phyloP scores from a whole-genome alignment of 2,797 vertebrate genomes.

The Melopsittacus undulatus region DNA sequence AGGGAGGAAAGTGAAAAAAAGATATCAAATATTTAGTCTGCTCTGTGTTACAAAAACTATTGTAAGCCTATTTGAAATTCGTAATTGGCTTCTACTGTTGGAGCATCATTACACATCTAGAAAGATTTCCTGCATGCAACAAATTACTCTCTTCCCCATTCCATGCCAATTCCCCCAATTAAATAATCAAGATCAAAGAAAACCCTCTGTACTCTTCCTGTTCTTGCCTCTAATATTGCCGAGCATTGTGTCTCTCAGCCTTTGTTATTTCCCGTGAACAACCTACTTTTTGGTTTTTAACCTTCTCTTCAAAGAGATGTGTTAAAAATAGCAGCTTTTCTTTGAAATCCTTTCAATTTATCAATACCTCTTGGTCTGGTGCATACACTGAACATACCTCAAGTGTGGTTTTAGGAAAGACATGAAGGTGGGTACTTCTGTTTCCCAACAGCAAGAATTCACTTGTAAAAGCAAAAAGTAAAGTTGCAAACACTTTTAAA shows the following conservation, averaged over 20 bases:
- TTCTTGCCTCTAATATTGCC: background rate
- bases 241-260: background rate
- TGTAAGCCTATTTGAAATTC: background rate
- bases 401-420: background rate
- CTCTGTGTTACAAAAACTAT: background rate
- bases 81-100: background rate
- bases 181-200: background rate
- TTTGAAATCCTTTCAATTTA: background rate
- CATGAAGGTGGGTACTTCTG: background rate
- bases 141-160: background rate
- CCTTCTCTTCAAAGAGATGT: background rate
- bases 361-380: background rate
- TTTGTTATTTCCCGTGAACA: background rate
- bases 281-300: background rate
- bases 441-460: background rate
- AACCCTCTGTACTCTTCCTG: background rate
- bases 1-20: background rate
- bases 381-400: background rate
- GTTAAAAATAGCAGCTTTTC: background rate
- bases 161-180: background rate
- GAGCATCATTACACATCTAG: background rate
- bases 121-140: background rate
- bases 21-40: background rate
- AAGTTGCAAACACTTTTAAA: background rate
- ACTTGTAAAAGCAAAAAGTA: background rate